These are phyloP conservation scores for Spheniscus humboldti DNA, from an alignment of 2,797 vertebrate species.

Conservation along the genomic window DNA sequence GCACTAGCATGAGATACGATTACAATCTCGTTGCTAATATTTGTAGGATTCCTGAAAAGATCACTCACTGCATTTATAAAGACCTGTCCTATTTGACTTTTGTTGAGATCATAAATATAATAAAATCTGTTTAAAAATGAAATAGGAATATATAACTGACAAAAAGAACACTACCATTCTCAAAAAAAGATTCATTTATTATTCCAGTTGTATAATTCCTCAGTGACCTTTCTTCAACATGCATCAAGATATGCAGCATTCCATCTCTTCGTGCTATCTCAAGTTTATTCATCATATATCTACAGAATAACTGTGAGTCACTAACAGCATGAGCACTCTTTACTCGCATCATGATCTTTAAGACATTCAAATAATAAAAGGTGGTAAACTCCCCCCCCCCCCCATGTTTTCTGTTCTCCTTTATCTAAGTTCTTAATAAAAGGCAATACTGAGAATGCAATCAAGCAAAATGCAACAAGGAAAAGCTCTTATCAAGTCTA, in stretches of 20 bases:
- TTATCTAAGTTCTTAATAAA: background rate
- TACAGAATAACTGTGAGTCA: background rate
- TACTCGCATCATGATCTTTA: background rate
- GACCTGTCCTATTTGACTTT: background rate
- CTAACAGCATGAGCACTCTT: background rate
- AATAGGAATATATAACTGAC: background rate
- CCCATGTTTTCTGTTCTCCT: background rate
- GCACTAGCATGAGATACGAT: background rate
- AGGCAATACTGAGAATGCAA: background rate
- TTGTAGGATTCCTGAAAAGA: conserved; percentile 1
- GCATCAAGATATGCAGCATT: background rate
- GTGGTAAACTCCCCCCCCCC: background rate
- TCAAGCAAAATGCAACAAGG: background rate
- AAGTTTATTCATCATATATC: background rate
- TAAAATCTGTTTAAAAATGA: background rate
- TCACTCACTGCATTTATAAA: background rate
- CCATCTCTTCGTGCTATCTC: background rate
- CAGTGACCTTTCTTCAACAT: background rate
- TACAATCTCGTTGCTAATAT: background rate
- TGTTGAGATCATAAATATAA: background rate
- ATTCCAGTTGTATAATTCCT: background rate
- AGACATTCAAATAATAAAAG: background rate
- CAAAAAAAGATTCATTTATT: background rate
- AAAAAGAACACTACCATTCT: background rate
- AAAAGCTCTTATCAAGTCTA: background rate